These are phyloP conservation scores for Campoplex capitator DNA, from an alignment of 2,888 invertebrate species.

Conservation along the genomic window DNA sequence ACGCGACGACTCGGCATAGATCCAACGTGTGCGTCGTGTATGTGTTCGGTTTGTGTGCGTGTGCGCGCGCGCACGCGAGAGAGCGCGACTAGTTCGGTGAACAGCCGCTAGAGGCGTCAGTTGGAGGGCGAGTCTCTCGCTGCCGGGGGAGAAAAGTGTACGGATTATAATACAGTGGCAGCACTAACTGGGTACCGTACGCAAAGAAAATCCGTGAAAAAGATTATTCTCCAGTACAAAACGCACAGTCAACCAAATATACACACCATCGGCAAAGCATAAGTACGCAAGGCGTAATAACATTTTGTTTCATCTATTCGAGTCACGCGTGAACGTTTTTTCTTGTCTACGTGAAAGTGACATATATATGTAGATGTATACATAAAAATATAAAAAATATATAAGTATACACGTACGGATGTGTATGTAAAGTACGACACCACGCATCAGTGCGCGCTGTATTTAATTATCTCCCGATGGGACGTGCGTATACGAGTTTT, in stretches of 20 bases:
- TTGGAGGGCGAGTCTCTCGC: constrained; percentile 57
- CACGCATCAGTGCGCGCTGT: constrained; percentile 65
- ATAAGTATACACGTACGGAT: not conserved
- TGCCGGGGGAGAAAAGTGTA: constrained; percentile 49
- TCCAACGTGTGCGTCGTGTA: constrained; percentile 2
- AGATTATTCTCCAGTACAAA: constrained; percentile 1
- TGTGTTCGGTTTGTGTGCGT: not conserved
- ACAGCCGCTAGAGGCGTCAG: constrained; percentile 42
- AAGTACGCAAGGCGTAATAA: not conserved
- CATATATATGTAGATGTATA: not conserved
- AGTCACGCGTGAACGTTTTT: constrained; percentile 32
- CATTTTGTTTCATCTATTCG: constrained; percentile 7
- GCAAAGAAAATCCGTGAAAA: constrained; percentile 19
- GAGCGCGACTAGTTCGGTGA: constrained; percentile 13
- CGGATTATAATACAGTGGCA: constrained; percentile 63
- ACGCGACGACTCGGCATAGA: constrained; percentile 73
- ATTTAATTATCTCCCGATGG: constrained; percentile 76
- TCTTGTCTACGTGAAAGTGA: not conserved
- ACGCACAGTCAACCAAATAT: not conserved
- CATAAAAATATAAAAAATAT: constrained; percentile 14
- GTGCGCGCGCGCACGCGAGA: constrained; percentile 14
- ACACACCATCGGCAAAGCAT: not conserved
- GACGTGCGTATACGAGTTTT: constrained; percentile 79
- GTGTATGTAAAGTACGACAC: constrained; percentile 30
- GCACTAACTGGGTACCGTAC: constrained; percentile 62